Percentiles rank a stretch among this genome's conserved stretches.
These are phyloP conservation scores for Morone chrysops DNA, from an alignment of 2,113 vertebrate species.

Conservation along the genomic window DNA sequence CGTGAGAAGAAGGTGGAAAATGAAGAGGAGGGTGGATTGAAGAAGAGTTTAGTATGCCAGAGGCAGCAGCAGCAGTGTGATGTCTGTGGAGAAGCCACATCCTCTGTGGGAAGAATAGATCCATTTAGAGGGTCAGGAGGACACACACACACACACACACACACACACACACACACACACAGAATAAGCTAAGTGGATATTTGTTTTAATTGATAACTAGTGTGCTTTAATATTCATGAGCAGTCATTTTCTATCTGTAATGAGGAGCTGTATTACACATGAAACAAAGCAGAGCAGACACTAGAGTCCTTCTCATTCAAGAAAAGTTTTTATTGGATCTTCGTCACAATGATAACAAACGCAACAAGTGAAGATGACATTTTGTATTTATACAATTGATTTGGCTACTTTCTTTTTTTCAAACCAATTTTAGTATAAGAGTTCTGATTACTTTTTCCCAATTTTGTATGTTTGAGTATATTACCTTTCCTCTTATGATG, in stretches of 20 bases:
- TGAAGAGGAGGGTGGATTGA: constrained; percentile 38
- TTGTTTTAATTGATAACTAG: constrained; percentile 44
- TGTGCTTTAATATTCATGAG: constrained; percentile 31
- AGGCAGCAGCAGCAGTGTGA: constrained; percentile 22
- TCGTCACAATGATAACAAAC: background rate
- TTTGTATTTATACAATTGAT: background rate
- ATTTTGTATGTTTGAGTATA: background rate
- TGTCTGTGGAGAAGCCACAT: constrained; percentile 60
- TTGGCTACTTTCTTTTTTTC: background rate
- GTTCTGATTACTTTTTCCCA: background rate
- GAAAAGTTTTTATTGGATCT: constrained; percentile 28
- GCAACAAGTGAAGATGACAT: background rate
- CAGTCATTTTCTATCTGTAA: background rate
- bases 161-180: background rate
- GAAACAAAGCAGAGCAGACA: background rate
- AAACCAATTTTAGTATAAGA: background rate
- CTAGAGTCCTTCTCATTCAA: background rate
- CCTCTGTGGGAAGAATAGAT: constrained; percentile 60
- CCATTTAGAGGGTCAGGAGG: constrained; percentile 51
- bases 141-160: background rate
- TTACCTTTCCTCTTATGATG: background rate
- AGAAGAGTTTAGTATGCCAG: constrained; percentile 68
- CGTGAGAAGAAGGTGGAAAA: constrained; percentile 23
- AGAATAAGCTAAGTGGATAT: constrained; percentile 31
- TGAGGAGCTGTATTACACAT: constrained; percentile 27